Base-by-base conservation (phyloP, 2,797 vertebrate species). In the Cryptoblepharus egeriae region DNA sequence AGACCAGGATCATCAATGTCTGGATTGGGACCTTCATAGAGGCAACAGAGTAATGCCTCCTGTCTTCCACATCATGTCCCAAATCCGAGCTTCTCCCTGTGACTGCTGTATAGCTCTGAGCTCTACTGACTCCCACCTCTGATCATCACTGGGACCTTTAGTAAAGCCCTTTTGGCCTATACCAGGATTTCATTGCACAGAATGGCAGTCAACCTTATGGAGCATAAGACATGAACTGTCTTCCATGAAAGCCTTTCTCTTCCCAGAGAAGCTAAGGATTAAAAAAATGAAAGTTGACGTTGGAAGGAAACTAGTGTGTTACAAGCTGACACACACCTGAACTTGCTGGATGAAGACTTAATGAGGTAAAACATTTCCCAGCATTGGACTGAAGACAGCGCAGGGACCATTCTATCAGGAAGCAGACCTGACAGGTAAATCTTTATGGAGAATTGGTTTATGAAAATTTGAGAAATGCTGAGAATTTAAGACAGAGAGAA, bases 231-330 rank as follows among this genome's bases (percentile, higher is more conserved):
- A 32, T 52, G 30, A 22, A 37, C 32, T 30, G 39, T 49, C 45
- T 12, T 75, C 37, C 30, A 24, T 68, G 30, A 67, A 67, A 32
- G 76, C 28, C 39, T 67, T 67, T 52, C 63, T 28, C 55, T 55
- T 35, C 12, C 24, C 20, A 1, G 42, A 65, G 63, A 52, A 77
- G 63, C 30, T 55, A 26, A 32, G 24, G n/a, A 77, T 35, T 77
- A 55, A 78, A 52, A n/a, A 78, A 78, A 78, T 68, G 63, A 78
- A 68, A 78, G 76, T 55, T 57, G 64, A 35, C 76, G 28, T 55
- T 55, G 63, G 63, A 68, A 26, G 63, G 57, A 60, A 60, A 15
- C 22, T 12, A 26, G 18, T 15, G 26, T 75, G 32, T 28, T 52
- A 74, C 2, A 7, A 55, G 28, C 63, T 61, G 35, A 39, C 32